Percentiles rank a stretch among this genome's conserved stretches.
These are phyloP conservation scores for Gambusia affinis DNA, from an alignment of 2,113 vertebrate species.

Conservation along the genomic window DNA sequence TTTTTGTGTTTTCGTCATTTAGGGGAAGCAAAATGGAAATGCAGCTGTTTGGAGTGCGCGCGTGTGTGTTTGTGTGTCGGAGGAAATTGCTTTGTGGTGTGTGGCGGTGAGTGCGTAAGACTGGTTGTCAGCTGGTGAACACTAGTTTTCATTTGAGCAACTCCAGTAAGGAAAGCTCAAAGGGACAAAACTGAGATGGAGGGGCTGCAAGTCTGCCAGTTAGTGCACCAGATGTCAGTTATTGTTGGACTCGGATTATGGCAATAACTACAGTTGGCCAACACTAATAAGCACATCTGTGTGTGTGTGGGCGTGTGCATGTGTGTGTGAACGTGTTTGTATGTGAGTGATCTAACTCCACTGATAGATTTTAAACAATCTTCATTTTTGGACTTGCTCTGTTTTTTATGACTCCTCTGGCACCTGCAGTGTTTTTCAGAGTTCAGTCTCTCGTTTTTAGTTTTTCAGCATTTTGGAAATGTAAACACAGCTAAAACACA, in stretches of 20 bases:
- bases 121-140: slow-evolving; percentile 69
- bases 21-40: slow-evolving; percentile 73
- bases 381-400: slow-evolving; percentile 68
- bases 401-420: slow-evolving; percentile 79
- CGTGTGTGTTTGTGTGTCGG: slow-evolving; percentile 27
- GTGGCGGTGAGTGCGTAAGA: slow-evolving; percentile 64
- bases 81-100: slow-evolving; percentile 51
- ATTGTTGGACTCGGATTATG: slow-evolving; percentile 71
- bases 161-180: slow-evolving; percentile 52
- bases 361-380: slow-evolving; percentile 77
- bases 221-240: slow-evolving; percentile 73
- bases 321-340: slow-evolving; percentile 18
- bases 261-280: slow-evolving; percentile 65
- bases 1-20: slow-evolving; percentile 78
- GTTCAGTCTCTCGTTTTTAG: slow-evolving; percentile 56
- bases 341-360: slow-evolving; percentile 50
- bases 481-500: slow-evolving; percentile 83
- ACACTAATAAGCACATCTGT: slow-evolving; percentile 37
- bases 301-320: slow-evolving; percentile 33
- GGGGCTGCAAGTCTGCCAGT: slow-evolving; percentile 64
- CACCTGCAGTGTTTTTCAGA: slow-evolving; percentile 82
- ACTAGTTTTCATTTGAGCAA: slow-evolving; percentile 41
- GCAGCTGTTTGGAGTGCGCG: slow-evolving; percentile 62
- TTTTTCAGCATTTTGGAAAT: slow-evolving; percentile 82
- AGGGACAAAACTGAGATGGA: slow-evolving; percentile 62